These are phyloP conservation scores for Pediacus dermestoides DNA, from an alignment of 2,888 invertebrate species.

Conservation along the genomic window DNA sequence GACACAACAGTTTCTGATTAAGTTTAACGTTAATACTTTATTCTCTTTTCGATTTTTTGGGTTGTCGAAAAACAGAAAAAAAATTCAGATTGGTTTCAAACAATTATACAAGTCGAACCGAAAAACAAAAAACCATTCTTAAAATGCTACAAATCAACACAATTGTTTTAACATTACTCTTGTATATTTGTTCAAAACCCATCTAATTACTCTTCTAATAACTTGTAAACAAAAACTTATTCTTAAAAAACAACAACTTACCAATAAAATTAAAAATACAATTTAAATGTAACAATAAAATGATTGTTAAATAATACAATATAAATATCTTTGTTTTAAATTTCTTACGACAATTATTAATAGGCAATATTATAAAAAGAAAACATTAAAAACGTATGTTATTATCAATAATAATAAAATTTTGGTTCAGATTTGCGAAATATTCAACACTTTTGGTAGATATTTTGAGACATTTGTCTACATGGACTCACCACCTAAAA, in stretches of 20 bases:
- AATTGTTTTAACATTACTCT: constrained; percentile 21
- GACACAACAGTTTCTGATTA: constrained; percentile 28
- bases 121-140: constrained; percentile 9
- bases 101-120: constrained; percentile 9
- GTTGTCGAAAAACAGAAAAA: constrained; percentile 9
- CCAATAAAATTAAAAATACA: constrained; percentile 39
- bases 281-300: constrained; percentile 38
- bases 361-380: constrained; percentile 29
- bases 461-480: constrained; percentile 48
- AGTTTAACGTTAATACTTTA: constrained; percentile 30
- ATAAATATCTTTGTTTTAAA: constrained; percentile 23
- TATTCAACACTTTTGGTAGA: constrained; percentile 26
- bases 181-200: constrained; percentile 29
- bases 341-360: constrained; percentile 30
- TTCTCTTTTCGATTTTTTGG: constrained; percentile 18
- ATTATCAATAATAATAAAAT: no score
- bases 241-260: constrained; percentile 38
- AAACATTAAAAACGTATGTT: constrained; percentile 34
- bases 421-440: constrained; percentile 24
- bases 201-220: constrained; percentile 21
- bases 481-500: constrained; percentile 84
- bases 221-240: constrained; percentile 33
- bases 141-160: constrained; percentile 22
- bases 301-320: constrained; percentile 31
- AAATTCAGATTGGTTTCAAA: constrained; percentile 10